A percentile compares a stretch with the other conserved stretches of the same genome.
Evolutionary conservation across 2,113 vertebrate species (phyloP).

Genomic region (Orthonyx spaldingii): DNA sequence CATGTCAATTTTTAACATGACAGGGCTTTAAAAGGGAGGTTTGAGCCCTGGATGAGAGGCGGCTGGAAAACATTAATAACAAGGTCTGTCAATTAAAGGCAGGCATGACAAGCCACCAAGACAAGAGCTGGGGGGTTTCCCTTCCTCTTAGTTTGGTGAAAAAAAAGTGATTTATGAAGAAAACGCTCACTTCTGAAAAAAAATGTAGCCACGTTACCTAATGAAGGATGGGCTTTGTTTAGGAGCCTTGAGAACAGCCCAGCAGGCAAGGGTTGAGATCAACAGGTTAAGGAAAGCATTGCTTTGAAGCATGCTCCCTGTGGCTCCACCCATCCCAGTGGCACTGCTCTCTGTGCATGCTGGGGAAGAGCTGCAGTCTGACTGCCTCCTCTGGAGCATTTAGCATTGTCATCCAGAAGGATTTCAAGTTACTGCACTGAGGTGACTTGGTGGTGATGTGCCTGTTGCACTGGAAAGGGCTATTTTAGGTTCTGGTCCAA

Average conservation of each 20-base stretch:
- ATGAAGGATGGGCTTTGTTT: not conserved
- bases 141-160: not conserved
- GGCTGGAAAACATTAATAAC: slow-evolving; percentile 68
- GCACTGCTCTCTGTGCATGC: not conserved
- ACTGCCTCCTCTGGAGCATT: not conserved
- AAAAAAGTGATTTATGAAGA: not conserved
- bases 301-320: not conserved
- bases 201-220: not conserved
- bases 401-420: not conserved
- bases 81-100: slow-evolving; percentile 63
- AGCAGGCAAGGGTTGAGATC: not conserved
- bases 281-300: not conserved
- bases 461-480: not conserved
- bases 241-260: not conserved
- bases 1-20: slow-evolving; percentile 70
- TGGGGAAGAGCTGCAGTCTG: not conserved
- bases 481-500: not conserved
- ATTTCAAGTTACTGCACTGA: not conserved
- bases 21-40: slow-evolving; percentile 61
- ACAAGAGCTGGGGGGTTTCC: not conserved
- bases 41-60: slow-evolving; percentile 55
- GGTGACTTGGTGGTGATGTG: not conserved
- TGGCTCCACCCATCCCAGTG: not conserved
- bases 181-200: not conserved
- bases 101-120: slow-evolving; percentile 38